Evolutionary conservation across 1,140 invertebrate species (phyloP).

Genomic region (Apis cerana): DNA sequence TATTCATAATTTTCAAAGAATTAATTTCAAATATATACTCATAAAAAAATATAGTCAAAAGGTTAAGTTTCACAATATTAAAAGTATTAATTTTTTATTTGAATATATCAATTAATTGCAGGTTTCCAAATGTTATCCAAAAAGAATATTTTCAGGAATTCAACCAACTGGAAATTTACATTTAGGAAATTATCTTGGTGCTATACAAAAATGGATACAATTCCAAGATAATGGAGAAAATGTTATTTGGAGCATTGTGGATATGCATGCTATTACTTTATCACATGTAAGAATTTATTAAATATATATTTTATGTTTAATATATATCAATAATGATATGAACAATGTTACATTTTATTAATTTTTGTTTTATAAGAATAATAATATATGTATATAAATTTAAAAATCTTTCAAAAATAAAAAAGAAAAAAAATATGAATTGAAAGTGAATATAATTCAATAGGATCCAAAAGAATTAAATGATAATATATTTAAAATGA

Average conservation of each 20-base stretch:
- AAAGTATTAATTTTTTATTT: not conserved
- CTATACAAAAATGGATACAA: slow-evolving; percentile 92
- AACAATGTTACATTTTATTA: too few species aligned
- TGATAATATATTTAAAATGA: slow-evolving; percentile 88
- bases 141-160: slow-evolving; percentile 93
- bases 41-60: not conserved
- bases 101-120: not conserved
- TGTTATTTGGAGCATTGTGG: slow-evolving; percentile 93
- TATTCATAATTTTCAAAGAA: not conserved
- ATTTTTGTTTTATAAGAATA: too few species aligned
- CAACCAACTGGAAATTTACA: slow-evolving; percentile 97
- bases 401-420: too few species aligned
- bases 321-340: not conserved
- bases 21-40: not conserved
- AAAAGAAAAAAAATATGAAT: not conserved
- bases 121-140: slow-evolving; percentile 67
- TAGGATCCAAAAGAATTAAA: slow-evolving; percentile 86
- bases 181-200: slow-evolving; percentile 98
- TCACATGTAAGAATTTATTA: slow-evolving; percentile 84
- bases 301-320: not conserved
- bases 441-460: slow-evolving; percentile 57
- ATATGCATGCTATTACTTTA: slow-evolving; percentile 96
- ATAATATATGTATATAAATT: too few species aligned
- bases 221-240: slow-evolving; percentile 88
- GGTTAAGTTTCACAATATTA: slow-evolving; percentile 1